Evolutionary conservation across 2,888 invertebrate genomes (phyloP).

Genomic region (Zygothrica quintamaculata): DNA sequence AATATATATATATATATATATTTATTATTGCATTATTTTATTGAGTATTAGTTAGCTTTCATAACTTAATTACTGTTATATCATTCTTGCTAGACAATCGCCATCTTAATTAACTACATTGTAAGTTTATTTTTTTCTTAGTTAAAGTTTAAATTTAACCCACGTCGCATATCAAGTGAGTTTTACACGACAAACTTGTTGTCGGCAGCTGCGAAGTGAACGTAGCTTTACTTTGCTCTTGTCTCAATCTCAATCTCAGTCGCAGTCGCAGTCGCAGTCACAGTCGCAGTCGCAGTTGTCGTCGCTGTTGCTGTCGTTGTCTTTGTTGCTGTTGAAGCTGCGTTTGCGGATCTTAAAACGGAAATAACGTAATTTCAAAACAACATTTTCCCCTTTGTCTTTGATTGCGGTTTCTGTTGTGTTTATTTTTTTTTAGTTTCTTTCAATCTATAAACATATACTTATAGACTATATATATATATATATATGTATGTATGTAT

Average conservation of each 20-base stretch:
- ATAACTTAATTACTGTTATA: not conserved
- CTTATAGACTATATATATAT: no score
- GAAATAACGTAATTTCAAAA: slow-evolving; percentile 60
- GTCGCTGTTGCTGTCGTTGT: slow-evolving; percentile 11
- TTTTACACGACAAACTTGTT: no score
- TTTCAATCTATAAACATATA: slow-evolving; percentile 11
- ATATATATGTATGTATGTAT: slow-evolving; percentile 14
- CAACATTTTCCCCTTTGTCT: slow-evolving; percentile 25
- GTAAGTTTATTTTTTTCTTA: no score
- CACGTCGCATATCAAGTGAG: no score
- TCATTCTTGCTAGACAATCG: not conserved
- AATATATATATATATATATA: no score
- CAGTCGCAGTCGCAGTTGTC: slow-evolving; percentile 20
- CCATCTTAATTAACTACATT: no score
- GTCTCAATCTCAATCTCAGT: slow-evolving; percentile 4
- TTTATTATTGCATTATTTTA: no score
- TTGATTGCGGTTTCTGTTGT: slow-evolving; percentile 20
- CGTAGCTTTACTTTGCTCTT: slow-evolving; percentile 1
- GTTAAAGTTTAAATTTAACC: no score
- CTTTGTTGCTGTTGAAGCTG: slow-evolving; percentile 10
- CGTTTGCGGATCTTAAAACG: slow-evolving; percentile 46
- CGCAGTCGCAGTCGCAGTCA: slow-evolving; percentile 10
- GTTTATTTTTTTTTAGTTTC: slow-evolving; percentile 21
- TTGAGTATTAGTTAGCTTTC: no score
- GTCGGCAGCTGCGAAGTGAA: not conserved